Conservation (phyloP, 1,140 invertebrate genomes). For the Pseudobourletiella spinata region DNA sequence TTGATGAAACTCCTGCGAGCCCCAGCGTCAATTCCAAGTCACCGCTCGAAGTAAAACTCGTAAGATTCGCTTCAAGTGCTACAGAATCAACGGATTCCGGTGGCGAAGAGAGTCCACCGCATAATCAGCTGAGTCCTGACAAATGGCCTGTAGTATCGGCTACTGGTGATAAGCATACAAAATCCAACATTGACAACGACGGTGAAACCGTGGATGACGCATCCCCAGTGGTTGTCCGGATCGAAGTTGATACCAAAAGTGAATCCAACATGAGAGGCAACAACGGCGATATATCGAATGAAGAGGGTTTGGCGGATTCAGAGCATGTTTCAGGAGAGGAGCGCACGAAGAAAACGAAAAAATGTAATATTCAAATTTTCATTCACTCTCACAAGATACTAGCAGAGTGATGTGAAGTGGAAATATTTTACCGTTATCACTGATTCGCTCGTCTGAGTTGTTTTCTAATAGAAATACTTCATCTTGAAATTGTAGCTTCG, state of each 20-base stretch:
- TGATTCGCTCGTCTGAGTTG: neutral
- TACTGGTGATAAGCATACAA: neutral
- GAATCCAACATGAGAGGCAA: neutral
- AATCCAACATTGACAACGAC: slow-evolving; percentile 4
- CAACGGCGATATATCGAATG: neutral
- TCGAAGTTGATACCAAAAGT: neutral
- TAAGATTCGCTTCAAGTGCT: slow-evolving; percentile 4
- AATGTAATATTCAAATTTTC: neutral
- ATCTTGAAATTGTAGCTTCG: slow-evolving; percentile 2
- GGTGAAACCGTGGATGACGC: neutral
- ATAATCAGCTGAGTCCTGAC: neutral
- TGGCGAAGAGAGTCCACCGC: slow-evolving; percentile 9
- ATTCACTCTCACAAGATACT: neutral
- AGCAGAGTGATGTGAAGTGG: neutral
- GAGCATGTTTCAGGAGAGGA: neutral
- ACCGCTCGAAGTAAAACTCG: neutral
- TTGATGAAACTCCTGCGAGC: slow-evolving; percentile 11
- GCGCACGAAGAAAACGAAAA: neutral
- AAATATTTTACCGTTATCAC: neutral
- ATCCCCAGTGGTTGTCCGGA: neutral
- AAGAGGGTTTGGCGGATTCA: neutral
- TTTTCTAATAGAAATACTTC: neutral
- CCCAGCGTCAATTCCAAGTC: neutral
- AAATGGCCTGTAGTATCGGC: slow-evolving; percentile 19
- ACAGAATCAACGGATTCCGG: slow-evolving; percentile 27